A percentile compares a stretch with the other conserved stretches of the same genome.
phyloP scores from a whole-genome alignment of 2,888 invertebrate genomes.

The Lapara coniferarum region DNA sequence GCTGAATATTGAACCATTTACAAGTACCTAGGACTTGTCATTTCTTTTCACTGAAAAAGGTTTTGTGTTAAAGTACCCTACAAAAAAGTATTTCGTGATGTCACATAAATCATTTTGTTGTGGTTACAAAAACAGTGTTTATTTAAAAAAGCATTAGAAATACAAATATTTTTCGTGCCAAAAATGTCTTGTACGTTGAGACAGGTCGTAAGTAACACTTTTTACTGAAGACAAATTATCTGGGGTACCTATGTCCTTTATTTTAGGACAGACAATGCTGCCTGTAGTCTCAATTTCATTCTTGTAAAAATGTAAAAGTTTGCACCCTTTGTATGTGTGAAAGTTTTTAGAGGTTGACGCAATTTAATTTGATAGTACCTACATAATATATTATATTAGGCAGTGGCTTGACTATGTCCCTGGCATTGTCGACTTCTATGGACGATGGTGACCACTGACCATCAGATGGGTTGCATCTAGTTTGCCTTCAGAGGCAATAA shows the following conservation, averaged over 20 bases:
- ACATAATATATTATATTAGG: too few species aligned
- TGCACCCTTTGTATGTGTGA: too few species aligned
- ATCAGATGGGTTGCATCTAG: too few species aligned
- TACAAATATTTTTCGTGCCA: conserved; percentile 17
- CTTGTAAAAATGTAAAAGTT: background rate
- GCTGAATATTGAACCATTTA: background rate
- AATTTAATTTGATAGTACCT: too few species aligned
- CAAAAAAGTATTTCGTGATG: conserved; percentile 2
- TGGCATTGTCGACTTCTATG: too few species aligned
- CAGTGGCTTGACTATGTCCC: too few species aligned
- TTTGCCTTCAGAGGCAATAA: too few species aligned
- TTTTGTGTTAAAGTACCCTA: background rate
- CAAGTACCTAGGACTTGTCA: background rate
- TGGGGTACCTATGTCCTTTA: conserved; percentile 21
- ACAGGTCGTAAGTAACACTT: conserved; percentile 18
- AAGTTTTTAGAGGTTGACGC: too few species aligned
- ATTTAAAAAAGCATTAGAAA: conserved; percentile 9
- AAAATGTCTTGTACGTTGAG: conserved; percentile 6
- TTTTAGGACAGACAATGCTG: background rate
- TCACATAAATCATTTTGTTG: conserved; percentile 16
- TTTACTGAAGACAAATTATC: conserved; percentile 21
- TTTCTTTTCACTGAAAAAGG: background rate
- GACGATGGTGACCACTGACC: too few species aligned
- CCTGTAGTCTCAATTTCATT: background rate
- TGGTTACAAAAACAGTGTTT: conserved; percentile 11